These are phyloP conservation scores for Agriopis aurantiaria DNA, from an alignment of 2,888 invertebrate species.

Conservation along the genomic window DNA sequence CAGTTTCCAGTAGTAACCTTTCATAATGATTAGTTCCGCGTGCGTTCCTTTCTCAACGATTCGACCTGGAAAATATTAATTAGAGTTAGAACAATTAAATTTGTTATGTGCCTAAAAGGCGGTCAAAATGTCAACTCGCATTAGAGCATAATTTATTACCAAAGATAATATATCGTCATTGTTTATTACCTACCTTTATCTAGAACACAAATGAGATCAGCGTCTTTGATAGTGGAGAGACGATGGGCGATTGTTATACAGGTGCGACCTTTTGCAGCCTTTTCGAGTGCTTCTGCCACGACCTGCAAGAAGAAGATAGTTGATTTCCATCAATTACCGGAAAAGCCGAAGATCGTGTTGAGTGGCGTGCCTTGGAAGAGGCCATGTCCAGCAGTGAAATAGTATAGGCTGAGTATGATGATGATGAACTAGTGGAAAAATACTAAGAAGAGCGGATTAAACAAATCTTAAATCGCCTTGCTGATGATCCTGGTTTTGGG, in stretches of 20 bases:
- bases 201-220: conserved; percentile 94
- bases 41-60: conserved; percentile 92
- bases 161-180: no score
- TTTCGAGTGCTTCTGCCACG: conserved; percentile 94
- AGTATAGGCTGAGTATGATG: no score
- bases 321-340: not conserved
- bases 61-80: conserved; percentile 78
- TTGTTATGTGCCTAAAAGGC: not conserved
- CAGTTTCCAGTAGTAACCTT: conserved; percentile 89
- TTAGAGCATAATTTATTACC: no score
- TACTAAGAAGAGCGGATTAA: not conserved
- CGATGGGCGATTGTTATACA: conserved; percentile 96
- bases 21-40: conserved; percentile 87
- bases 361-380: no score
- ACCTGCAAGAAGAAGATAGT: conserved; percentile 72
- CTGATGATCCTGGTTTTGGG: not conserved
- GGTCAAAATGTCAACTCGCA: no score
- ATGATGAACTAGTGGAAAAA: not conserved
- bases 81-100: not conserved
- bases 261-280: conserved; percentile 92
- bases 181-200: conserved; percentile 86
- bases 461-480: not conserved
- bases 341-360: not conserved
- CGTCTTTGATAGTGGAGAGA: conserved; percentile 93
- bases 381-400: no score